Conservation (phyloP, 2,888 invertebrate genomes). For the Nemotelus pantherinus region DNA sequence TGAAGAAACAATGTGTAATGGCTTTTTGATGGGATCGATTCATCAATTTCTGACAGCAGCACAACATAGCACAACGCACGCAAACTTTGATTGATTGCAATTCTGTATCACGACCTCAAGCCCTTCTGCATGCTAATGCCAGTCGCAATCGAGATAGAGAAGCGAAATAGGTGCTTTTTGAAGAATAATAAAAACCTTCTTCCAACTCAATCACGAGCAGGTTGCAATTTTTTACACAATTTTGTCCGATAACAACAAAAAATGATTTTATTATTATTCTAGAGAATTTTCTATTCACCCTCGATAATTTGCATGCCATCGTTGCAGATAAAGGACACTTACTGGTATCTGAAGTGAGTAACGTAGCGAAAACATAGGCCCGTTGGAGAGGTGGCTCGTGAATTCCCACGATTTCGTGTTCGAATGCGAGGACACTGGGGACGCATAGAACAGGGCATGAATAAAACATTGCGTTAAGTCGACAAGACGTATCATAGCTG, state of each 20-base stretch:
- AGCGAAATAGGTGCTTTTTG: not conserved
- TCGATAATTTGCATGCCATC: constrained; percentile 25
- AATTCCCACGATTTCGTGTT: constrained; percentile 28
- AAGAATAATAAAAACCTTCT: constrained; percentile 11
- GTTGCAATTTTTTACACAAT: constrained; percentile 19
- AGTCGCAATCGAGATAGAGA: not conserved
- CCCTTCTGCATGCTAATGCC: not conserved
- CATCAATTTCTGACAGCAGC: constrained; percentile 24
- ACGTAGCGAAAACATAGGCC: not conserved
- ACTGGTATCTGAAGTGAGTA: constrained; percentile 23
- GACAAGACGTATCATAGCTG: constrained; percentile 30
- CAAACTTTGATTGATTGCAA: constrained; percentile 35
- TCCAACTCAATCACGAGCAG: constrained; percentile 1
- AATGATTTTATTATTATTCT: not conserved
- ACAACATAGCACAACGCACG: constrained; percentile 1
- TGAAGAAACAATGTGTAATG: constrained; percentile 30
- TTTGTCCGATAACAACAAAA: constrained; percentile 17
- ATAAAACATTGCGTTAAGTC: constrained; percentile 44
- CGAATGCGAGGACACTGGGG: constrained; percentile 4
- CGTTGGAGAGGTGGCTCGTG: not conserved
- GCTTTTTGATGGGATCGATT: constrained; percentile 33
- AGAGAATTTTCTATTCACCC: constrained; percentile 9
- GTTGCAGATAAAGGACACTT: constrained; percentile 23
- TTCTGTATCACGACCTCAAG: not conserved
- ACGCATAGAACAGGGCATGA: constrained; percentile 43